Evolutionary conservation across 2,113 vertebrate genomes (phyloP).

Genomic region (Cavia porcellus): DNA sequence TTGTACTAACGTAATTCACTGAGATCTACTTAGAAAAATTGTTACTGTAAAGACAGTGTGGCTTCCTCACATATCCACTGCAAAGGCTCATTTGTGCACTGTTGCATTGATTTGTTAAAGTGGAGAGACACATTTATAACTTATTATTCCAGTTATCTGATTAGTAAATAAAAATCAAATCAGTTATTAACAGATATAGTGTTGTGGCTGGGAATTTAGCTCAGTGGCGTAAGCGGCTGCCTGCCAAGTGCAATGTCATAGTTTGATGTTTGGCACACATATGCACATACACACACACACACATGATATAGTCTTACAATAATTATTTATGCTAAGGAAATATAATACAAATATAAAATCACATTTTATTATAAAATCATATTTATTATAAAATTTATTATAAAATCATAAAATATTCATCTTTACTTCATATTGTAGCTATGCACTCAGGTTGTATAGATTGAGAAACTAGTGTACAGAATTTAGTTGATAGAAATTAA

Average conservation of each 20-base stretch:
- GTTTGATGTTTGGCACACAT: no score
- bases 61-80: background rate
- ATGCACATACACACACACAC: no score
- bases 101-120: background rate
- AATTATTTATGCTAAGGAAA: background rate
- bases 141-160: background rate
- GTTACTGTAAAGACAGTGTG: background rate
- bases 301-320: background rate
- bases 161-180: background rate
- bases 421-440: background rate
- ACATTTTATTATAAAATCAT: background rate
- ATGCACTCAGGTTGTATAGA: background rate
- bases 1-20: background rate
- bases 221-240: no score
- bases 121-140: background rate
- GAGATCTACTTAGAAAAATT: background rate
- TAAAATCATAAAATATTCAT: background rate
- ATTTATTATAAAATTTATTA: no score
- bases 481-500: background rate
- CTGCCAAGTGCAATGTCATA: no score
- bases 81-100: background rate
- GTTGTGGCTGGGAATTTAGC: background rate
- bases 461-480: background rate
- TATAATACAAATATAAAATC: background rate
- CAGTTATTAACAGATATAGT: background rate